Evolutionary conservation across 1,140 invertebrate species (phyloP), one percentile per base, ranked within the genome.

Genomic region (Eubasilissa regina): DNA sequence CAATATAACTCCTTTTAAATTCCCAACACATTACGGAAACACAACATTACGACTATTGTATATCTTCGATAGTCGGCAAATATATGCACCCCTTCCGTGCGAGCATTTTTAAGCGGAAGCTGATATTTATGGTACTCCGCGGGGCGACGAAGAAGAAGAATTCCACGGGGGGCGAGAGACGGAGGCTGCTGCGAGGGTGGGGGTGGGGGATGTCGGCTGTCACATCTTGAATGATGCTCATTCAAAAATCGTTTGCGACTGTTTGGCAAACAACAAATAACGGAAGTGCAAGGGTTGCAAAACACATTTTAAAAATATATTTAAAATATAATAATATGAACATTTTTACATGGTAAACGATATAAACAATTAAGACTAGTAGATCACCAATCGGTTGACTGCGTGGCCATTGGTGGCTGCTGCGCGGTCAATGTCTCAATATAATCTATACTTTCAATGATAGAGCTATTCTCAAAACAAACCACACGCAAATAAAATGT

Each of bases 161-260:
- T 11, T 45, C 7, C 15, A 66, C 8, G 58, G 43, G 58, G 12
- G 55, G n/a, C n/a, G n/a, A n/a, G 25, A 6, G 25, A 35, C 6
- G 25, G 25, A n/a, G 25, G 19, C 11, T 55, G 4, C 4, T 48
- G 45, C 10, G 21, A 47, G 15, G 43, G 19, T 9, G 8, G n/a
- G 58, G 43, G 45, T 25, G 25, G 68, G 79, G 55, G 62, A 53
- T 17, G 44, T 66, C 35, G 73, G 45, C 43, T 77, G 79, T 81
- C 79, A 81, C 79, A 77, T 77, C 58, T 81, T 64, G 79, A 81
- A 81, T 74, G 75, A 74, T 80, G 68, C 79, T 62, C 79, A 81
- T 81, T 81, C 79, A 81, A 81, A 81, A 78, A 81, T 81, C 79
- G 79, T 81, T 81, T 81, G 79, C 53, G 79, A 81, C 75, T 80